phyloP scores from a whole-genome alignment of 2,113 vertebrate species.

The Anthoscopus minutus region DNA sequence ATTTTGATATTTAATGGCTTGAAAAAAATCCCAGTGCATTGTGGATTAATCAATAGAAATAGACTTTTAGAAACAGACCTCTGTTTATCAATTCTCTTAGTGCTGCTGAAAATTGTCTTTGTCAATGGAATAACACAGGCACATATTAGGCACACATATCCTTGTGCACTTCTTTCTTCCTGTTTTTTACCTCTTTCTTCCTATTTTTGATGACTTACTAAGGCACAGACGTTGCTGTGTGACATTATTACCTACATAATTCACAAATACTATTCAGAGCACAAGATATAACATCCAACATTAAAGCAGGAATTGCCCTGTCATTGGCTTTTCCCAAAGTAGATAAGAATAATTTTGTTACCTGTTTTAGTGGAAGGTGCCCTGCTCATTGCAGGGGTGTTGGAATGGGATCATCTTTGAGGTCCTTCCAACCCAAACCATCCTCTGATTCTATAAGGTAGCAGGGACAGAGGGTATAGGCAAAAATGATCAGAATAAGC shows the following conservation, averaged over 20 bases:
- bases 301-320: neutral
- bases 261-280: neutral
- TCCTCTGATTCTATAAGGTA: neutral
- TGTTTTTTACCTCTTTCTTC: neutral
- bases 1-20: neutral
- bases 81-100: neutral
- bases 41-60: neutral
- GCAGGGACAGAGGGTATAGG: neutral
- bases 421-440: neutral
- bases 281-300: neutral
- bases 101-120: neutral
- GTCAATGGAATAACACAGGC: neutral
- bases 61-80: neutral
- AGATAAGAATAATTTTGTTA: neutral
- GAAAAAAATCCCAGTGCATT: neutral
- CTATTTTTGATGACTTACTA: neutral
- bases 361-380: neutral
- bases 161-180: neutral
- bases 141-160: neutral
- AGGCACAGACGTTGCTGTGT: neutral
- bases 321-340: neutral
- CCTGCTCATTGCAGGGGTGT: neutral
- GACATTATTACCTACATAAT: neutral
- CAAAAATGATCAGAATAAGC: neutral
- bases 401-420: neutral